Conservation (phyloP, 1,140 invertebrate species). For the Drosophila ercepeae region DNA sequence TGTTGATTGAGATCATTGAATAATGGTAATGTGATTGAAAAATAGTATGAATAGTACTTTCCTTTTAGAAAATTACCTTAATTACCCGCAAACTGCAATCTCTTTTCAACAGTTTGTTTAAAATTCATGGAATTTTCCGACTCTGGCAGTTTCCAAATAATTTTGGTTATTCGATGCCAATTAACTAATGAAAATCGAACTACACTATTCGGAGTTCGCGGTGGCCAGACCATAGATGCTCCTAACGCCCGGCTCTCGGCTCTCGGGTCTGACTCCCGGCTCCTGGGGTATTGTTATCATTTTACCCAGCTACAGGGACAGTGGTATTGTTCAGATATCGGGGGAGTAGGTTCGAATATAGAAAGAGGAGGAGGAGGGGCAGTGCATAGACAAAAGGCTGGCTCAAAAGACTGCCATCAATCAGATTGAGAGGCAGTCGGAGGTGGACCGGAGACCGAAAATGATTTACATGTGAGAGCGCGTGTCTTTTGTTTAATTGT, state of each 20-base stretch:
- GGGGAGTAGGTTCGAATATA: slow-evolving; percentile 22
- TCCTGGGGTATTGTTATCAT: slow-evolving; percentile 53
- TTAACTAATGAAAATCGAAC: slow-evolving; percentile 70
- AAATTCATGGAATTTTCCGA: not conserved
- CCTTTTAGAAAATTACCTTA: not conserved
- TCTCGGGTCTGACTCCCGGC: slow-evolving; percentile 2
- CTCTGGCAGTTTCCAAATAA: slow-evolving; percentile 2
- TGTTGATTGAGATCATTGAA: not conserved
- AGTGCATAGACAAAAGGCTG: slow-evolving; percentile 46
- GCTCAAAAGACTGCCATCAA: slow-evolving; percentile 61
- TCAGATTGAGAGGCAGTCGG: slow-evolving; percentile 34
- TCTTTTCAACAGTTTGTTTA: not conserved
- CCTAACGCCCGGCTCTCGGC: not conserved
- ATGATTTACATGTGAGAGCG: slow-evolving; percentile 77
- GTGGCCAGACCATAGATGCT: not conserved
- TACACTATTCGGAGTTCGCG: slow-evolving; percentile 25
- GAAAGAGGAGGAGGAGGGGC: not conserved
- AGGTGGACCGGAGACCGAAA: slow-evolving; percentile 33
- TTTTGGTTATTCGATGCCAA: slow-evolving; percentile 55
- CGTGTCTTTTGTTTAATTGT: slow-evolving; percentile 82
- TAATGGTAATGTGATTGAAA: too few species aligned
- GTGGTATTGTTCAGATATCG: slow-evolving; percentile 52
- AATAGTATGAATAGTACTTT: too few species aligned
- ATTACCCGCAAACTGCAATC: not conserved
- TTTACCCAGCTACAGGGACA: slow-evolving; percentile 39